A percentile compares a stretch with the other conserved stretches of the same genome.
phyloP scores from a whole-genome alignment of 2,113 vertebrate species.

The Manacus vitellinus region DNA sequence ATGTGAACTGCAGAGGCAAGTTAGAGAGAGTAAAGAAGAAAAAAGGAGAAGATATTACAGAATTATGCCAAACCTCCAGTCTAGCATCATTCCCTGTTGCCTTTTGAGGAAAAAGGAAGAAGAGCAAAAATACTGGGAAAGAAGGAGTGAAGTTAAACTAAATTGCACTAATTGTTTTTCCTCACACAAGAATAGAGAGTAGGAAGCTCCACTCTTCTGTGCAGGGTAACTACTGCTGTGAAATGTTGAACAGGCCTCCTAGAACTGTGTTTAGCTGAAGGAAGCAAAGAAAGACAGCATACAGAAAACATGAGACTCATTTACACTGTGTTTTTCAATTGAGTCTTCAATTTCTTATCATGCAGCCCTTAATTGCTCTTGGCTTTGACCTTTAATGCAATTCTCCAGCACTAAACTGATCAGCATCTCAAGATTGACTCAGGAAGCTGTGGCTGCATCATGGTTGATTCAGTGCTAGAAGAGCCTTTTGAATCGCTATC shows the following conservation, averaged over 20 bases:
- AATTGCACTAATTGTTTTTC: neutral
- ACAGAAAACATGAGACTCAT: neutral
- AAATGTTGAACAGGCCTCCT: neutral
- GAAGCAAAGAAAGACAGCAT: neutral
- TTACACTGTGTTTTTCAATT: neutral
- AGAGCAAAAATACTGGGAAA: neutral
- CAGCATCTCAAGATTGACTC: neutral
- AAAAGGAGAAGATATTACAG: neutral
- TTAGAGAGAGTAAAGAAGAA: neutral
- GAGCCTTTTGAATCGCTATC: neutral
- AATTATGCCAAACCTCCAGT: neutral
- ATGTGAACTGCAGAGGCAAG: neutral
- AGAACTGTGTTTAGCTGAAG: neutral
- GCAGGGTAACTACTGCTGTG: neutral
- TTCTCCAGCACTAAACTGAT: neutral
- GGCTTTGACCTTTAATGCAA: constrained; percentile 16
- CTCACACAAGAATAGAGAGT: neutral
- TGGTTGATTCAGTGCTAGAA: neutral
- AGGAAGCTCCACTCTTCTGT: neutral
- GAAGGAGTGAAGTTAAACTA: neutral
- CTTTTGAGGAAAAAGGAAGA: neutral
- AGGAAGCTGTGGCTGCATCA: neutral
- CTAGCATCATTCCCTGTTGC: neutral
- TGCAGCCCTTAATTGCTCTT: constrained; percentile 16
- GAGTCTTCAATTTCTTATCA: neutral